Base-by-base conservation (phyloP, 2,113 vertebrate species). In the Cairina moschata region DNA sequence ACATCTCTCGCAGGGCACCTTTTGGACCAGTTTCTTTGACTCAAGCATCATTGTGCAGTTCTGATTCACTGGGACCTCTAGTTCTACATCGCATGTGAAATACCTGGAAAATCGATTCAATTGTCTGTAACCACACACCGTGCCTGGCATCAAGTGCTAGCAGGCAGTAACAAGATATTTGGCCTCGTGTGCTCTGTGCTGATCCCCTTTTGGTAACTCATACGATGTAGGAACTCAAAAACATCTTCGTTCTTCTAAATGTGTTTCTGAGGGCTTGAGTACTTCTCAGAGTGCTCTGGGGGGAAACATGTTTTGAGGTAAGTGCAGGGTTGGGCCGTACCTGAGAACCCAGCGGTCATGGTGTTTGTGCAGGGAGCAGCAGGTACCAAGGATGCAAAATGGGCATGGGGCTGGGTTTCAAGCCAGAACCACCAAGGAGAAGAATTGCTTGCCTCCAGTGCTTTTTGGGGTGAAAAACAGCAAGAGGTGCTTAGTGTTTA, bases 241-340 rank as follows among this genome's bases (percentile, higher is more conserved):
- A 28, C 5, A 3, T 3, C 5, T 20, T 60, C 6, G 72, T 38
- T n/a, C 23, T 17, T 44, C 42, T 44, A 17, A 21, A 1, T 34
- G 44, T 46, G 6, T 34, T 67, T 72, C 15, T 38, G 66, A 54
- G n/a, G 44, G 25, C 46, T 54, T 55, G 17, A 38, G 7, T 48
- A 4, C 7, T 12, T 60, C 50, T 56, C 38, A 6, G 40, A 22
- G 65, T 17, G 52, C 7, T 66, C 46, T 58, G 3, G 71, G 71
- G 52, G 72, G 9, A 60, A 11, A 6, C 1, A 28, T 23, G 17
- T 34, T 58, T 31, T 67, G 88, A 67, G 31, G 59, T 60, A 9
- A 18, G n/a, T 21, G 6, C 15, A 13, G 71, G 34, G 59, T 34
- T 22, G 0, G 6, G 3, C 0, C 1, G 25, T 40, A 11, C 48